Conservation (phyloP, 1,140 invertebrate genomes). For the Ruditapes philippinarum region DNA sequence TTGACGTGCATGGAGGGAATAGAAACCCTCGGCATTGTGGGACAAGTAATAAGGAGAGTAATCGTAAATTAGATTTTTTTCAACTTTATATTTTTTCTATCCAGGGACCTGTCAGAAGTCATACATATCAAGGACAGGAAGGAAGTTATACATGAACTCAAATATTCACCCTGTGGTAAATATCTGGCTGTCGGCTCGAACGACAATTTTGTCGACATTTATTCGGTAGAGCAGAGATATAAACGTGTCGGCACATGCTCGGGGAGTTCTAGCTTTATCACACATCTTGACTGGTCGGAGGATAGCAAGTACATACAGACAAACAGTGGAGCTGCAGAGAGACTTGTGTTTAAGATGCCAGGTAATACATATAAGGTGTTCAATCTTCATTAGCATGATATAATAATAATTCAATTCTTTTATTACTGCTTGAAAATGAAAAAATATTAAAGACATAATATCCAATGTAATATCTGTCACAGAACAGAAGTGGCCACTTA, state of each 20-base stretch:
- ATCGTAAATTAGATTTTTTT: neutral
- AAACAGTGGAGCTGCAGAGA: constrained; percentile 85
- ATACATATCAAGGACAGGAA: constrained; percentile 85
- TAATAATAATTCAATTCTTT: no score
- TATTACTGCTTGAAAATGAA: no score
- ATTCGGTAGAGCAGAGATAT: constrained; percentile 83
- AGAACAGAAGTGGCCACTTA: no score
- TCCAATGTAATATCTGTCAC: no score
- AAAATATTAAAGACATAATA: no score
- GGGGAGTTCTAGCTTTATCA: constrained; percentile 86
- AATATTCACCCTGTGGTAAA: constrained; percentile 86
- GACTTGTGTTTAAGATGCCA: constrained; percentile 85
- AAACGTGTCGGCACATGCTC: constrained; percentile 84
- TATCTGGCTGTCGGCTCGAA: constrained; percentile 86
- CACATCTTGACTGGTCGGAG: constrained; percentile 87
- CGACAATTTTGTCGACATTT: constrained; percentile 87
- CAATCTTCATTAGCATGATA: no score
- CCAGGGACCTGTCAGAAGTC: constrained; percentile 85
- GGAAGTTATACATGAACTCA: constrained; percentile 87
- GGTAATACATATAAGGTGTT: no score
- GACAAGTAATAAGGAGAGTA: no score
- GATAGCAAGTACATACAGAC: constrained; percentile 86
- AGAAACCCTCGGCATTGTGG: no score
- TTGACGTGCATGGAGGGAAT: no score
- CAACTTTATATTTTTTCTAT: no score